A percentile compares a stretch with the other conserved stretches of the same genome.
phyloP scores from a whole-genome alignment of 1,140 invertebrate species.

The Asobara japonica region DNA sequence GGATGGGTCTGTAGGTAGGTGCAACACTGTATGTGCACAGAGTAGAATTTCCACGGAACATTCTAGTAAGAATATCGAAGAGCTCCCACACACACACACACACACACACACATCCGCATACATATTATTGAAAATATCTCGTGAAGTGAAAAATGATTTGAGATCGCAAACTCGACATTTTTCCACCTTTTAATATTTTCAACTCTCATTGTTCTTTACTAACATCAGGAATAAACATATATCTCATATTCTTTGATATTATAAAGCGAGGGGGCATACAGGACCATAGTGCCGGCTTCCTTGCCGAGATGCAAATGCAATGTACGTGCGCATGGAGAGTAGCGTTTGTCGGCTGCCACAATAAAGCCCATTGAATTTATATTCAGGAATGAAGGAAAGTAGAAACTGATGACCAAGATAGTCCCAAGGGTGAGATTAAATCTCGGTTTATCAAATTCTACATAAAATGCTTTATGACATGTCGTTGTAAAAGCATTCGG shows the following conservation, averaged over 20 bases:
- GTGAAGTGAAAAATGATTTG: too few relatives aligned
- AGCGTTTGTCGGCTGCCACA: slow-evolving; percentile 12
- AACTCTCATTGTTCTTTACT: background rate
- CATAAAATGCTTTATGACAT: too few relatives aligned
- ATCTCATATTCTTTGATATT: slow-evolving; percentile 14
- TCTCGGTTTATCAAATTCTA: slow-evolving; percentile 1
- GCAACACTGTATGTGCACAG: too few relatives aligned
- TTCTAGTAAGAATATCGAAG: too few relatives aligned
- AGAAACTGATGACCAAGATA: background rate
- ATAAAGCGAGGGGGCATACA: background rate
- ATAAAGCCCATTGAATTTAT: slow-evolving; percentile 11
- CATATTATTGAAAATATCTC: too few relatives aligned
- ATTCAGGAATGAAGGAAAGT: slow-evolving; percentile 13
- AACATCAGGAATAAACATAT: slow-evolving; percentile 13
- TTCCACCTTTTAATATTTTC: background rate
- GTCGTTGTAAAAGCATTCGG: too few relatives aligned
- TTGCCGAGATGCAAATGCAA: slow-evolving; percentile 9
- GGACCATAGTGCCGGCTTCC: background rate
- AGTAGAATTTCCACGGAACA: too few relatives aligned
- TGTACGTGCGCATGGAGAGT: background rate
- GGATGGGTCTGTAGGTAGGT: too few relatives aligned
- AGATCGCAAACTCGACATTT: background rate
- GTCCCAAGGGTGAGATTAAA: background rate
- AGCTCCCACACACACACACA: too few relatives aligned
- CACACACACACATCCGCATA: too few relatives aligned